A percentile compares a stretch with the other conserved stretches of the same genome.
phyloP scores from a whole-genome alignment of 2,888 invertebrate species.

The Drosophila yooni region DNA sequence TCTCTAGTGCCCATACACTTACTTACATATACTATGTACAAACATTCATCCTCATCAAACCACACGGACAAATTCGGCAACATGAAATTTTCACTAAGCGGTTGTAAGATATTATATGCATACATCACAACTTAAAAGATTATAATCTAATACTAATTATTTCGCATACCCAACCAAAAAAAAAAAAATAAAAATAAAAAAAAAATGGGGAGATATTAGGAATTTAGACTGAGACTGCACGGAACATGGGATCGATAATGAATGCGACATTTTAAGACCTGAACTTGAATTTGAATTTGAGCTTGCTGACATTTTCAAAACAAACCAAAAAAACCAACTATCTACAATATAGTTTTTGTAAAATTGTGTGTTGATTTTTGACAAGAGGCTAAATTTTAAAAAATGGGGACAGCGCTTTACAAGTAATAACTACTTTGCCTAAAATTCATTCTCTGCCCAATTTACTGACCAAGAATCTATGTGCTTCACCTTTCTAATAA shows the following conservation, averaged over 20 bases:
- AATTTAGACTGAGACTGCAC: conserved; percentile 7
- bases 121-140: conserved; percentile 42
- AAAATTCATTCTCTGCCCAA: conserved; percentile 24
- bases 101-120: conserved; percentile 41
- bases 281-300: conserved; percentile 3
- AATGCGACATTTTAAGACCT: background rate
- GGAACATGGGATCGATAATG: conserved; percentile 4
- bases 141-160: conserved; percentile 15
- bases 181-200: background rate
- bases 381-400: background rate
- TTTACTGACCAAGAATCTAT: conserved; percentile 75
- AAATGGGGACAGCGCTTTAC: conserved; percentile 3
- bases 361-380: conserved; percentile 1
- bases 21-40: conserved; percentile 45
- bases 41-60: conserved; percentile 51
- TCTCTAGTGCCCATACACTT: conserved; percentile 56
- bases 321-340: background rate
- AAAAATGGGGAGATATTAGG: background rate
- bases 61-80: conserved; percentile 39
- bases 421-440: background rate
- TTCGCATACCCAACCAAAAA: background rate
- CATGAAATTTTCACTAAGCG: conserved; percentile 36
- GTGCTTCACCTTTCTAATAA: conserved; percentile 37
- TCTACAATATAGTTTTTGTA: background rate
- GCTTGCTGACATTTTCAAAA: background rate